A percentile compares a stretch with the other conserved stretches of the same genome.
Conservation (phyloP, 2,888 invertebrate species). For the Catocala fraxini region DNA sequence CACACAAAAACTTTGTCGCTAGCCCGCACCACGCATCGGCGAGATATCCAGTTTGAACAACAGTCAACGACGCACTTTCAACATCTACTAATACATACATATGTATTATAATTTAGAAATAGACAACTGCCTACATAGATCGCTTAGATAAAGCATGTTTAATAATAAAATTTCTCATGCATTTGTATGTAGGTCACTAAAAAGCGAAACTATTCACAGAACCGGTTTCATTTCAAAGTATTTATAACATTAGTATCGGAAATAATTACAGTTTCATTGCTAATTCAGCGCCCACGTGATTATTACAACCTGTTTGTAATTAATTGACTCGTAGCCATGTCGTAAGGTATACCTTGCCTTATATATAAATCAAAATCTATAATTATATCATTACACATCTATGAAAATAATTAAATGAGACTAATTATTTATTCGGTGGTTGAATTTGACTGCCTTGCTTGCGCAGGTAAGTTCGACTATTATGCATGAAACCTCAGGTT, state of each 20-base stretch:
- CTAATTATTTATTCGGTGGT: no score
- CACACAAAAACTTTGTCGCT: no score
- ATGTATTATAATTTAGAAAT: no score
- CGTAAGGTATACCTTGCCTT: constrained; percentile 6
- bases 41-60: no score
- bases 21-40: no score
- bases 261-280: constrained; percentile 13
- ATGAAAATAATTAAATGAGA: background rate
- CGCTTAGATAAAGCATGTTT: background rate
- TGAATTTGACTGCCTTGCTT: no score
- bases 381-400: constrained; percentile 2
- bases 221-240: constrained; percentile 12
- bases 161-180: background rate
- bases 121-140: background rate
- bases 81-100: no score
- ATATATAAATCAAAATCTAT: constrained; percentile 3
- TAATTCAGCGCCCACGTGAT: constrained; percentile 16
- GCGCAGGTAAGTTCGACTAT: no score
- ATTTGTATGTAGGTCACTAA: constrained; percentile 11
- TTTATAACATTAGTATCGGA: constrained; percentile 17
- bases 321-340: constrained; percentile 12
- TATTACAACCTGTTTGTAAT: constrained; percentile 16
- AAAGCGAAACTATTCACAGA: constrained; percentile 21
- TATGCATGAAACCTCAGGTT: no score
- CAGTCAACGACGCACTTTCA: no score